These are phyloP conservation scores for Euproctis similis DNA, from an alignment of 2,888 invertebrate species.

Conservation along the genomic window DNA sequence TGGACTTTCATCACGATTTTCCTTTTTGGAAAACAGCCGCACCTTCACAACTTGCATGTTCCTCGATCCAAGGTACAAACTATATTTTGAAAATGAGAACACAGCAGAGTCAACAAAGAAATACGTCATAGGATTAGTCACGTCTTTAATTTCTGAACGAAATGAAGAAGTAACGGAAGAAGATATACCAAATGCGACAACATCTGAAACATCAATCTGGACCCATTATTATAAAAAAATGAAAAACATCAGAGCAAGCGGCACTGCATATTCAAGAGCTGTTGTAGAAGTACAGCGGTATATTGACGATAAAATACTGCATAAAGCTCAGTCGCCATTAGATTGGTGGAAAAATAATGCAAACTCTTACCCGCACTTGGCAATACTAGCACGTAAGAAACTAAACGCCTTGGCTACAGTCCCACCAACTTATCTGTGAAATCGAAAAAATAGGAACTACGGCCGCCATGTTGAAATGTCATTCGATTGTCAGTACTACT, in stretches of 20 bases:
- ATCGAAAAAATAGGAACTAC: too few relatives aligned
- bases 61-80: constrained; percentile 10
- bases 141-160: too few relatives aligned
- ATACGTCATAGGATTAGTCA: constrained; percentile 4
- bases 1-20: neutral
- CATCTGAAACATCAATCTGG: constrained; percentile 6
- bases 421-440: too few relatives aligned
- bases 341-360: constrained; percentile 9
- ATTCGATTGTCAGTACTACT: too few relatives aligned
- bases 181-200: neutral
- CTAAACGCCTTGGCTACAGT: neutral
- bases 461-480: too few relatives aligned
- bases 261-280: constrained; percentile 6
- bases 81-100: constrained; percentile 8
- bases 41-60: constrained; percentile 8
- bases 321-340: constrained; percentile 4
- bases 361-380: constrained; percentile 6
- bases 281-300: constrained; percentile 9
- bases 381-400: constrained; percentile 3
- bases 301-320: constrained; percentile 6
- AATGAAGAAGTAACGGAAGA: neutral
- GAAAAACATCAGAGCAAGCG: constrained; percentile 3
- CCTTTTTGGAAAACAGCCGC: neutral
- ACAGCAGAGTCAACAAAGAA: constrained; percentile 5
- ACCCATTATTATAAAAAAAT: constrained; percentile 4